A percentile compares a stretch with the other conserved stretches of the same genome.
These are phyloP conservation scores for Pristionchus arcanus DNA, from an alignment of 2,888 invertebrate genomes.

Conservation along the genomic window DNA sequence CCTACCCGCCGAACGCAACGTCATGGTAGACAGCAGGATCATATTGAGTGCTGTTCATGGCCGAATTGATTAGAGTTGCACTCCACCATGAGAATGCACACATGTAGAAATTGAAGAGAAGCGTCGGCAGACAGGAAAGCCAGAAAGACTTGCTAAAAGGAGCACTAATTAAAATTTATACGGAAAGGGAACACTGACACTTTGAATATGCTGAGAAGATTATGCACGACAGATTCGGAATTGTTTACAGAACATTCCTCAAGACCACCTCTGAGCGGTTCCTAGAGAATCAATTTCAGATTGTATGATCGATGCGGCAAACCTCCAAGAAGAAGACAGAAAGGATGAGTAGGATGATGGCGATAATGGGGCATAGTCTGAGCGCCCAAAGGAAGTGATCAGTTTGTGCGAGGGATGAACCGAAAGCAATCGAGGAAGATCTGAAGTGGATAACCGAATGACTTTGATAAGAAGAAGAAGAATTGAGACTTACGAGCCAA, in stretches of 20 bases:
- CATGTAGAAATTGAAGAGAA: constrained; percentile 38
- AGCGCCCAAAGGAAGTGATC: constrained; percentile 14
- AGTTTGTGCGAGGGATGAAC: neutral
- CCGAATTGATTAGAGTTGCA: neutral
- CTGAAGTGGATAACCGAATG: neutral
- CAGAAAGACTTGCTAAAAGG: constrained; percentile 36
- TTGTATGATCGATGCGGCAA: neutral
- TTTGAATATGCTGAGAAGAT: neutral
- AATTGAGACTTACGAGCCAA: constrained; percentile 1
- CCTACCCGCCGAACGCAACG: neutral
- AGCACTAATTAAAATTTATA: neutral
- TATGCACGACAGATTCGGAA: neutral
- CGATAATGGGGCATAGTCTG: constrained; percentile 10
- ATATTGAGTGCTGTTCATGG: constrained; percentile 13
- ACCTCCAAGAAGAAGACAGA: constrained; percentile 37
- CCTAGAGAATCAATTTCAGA: neutral
- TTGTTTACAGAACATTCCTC: neutral
- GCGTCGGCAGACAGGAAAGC: constrained; percentile 20
- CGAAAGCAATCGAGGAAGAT: neutral
- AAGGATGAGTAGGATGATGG: neutral
- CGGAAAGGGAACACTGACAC: neutral
- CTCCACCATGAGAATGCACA: constrained; percentile 40
- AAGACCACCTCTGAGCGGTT: constrained; percentile 22
- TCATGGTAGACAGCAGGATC: neutral
- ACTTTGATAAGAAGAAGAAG: neutral